A percentile compares a stretch with the other conserved stretches of the same genome.
Evolutionary conservation across 1,140 invertebrate species (phyloP).

Genomic region (Parasteatoda tepidariorum): DNA sequence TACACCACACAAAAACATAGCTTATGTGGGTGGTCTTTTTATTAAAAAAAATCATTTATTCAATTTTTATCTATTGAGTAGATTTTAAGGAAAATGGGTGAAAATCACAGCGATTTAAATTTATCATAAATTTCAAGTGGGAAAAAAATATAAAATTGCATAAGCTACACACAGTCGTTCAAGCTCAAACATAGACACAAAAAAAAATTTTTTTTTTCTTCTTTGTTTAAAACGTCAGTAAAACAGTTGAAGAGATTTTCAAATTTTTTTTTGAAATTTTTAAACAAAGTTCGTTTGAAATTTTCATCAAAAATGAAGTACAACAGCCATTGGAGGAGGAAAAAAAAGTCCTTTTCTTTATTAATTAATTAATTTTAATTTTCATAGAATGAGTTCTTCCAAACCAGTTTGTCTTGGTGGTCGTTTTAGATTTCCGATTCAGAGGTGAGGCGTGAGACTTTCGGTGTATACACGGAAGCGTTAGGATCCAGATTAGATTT

Average conservation of each 20-base stretch:
- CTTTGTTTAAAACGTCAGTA: neutral
- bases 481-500: constrained; percentile 87
- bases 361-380: neutral
- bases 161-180: constrained; percentile 19
- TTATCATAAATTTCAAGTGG: neutral
- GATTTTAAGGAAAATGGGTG: neutral
- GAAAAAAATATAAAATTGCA: constrained; percentile 21
- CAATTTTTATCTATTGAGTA: neutral
- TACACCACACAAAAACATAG: constrained; percentile 31
- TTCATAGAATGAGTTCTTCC: constrained; percentile 1
- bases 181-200: constrained; percentile 41
- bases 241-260: neutral
- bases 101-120: constrained; percentile 52
- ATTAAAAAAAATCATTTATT: neutral
- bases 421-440: constrained; percentile 36
- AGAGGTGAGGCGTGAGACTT: constrained; percentile 66
- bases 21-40: constrained; percentile 34
- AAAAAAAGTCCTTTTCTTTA: neutral
- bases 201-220: neutral
- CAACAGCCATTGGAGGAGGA: constrained; percentile 35
- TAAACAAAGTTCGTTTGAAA: neutral
- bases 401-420: constrained; percentile 1
- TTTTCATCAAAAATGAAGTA: constrained; percentile 35
- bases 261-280: neutral
- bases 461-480: constrained; percentile 90